Conservation (phyloP, 2,797 vertebrate genomes). For the Myotis daubentonii region DNA sequence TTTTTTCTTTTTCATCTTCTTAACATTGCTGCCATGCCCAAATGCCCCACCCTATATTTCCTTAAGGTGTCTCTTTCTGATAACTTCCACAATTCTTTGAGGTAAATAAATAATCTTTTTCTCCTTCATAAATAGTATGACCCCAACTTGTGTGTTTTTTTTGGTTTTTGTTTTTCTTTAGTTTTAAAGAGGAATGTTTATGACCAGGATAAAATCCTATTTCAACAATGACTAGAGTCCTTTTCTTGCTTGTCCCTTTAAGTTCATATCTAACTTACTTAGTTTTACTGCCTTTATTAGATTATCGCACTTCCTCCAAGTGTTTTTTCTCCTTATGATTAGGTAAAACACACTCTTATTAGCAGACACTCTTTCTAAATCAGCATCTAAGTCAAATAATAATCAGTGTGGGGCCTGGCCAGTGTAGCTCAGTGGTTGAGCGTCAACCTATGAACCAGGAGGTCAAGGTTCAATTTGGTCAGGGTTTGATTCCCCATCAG, state of each 20-base stretch:
- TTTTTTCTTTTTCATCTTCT: not conserved
- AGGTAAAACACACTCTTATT: not conserved
- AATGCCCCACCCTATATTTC: not conserved
- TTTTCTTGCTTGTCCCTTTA: not conserved
- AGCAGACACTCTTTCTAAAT: not conserved
- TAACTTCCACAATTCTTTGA: not conserved
- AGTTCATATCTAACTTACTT: not conserved
- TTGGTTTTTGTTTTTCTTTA: not conserved
- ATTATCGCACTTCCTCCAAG: not conserved
- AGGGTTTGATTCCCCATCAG: no score
- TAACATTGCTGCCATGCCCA: not conserved
- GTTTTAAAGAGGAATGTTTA: conserved; percentile 33
- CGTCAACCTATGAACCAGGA: no score
- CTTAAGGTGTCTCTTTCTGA: not conserved
- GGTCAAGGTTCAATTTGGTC: no score
- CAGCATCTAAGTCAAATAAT: not conserved
- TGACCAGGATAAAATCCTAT: not conserved
- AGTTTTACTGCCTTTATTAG: not conserved
- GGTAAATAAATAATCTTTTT: not conserved
- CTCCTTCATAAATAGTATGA: not conserved
- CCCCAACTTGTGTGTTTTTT: not conserved
- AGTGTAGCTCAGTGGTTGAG: no score
- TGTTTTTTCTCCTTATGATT: not conserved
- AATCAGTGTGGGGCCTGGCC: not conserved
- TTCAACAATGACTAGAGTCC: not conserved